Conservation (phyloP, 2,797 vertebrate species). For the Poecilia picta region DNA sequence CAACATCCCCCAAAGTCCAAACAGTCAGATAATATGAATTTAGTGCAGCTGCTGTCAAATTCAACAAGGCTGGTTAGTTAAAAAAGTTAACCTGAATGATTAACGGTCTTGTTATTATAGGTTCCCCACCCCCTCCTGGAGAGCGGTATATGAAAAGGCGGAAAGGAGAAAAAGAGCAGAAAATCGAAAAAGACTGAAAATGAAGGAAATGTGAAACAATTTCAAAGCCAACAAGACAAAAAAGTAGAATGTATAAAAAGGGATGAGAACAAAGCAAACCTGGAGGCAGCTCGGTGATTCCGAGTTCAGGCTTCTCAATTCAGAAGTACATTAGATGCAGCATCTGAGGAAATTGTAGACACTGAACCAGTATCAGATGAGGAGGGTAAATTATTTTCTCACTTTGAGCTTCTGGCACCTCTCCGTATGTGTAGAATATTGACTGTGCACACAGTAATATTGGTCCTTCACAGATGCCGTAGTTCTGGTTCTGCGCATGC, state of each 20-base stretch:
- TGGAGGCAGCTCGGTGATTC: neutral
- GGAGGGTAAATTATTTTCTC: neutral
- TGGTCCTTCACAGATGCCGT: no score
- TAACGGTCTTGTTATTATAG: conserved; percentile 73
- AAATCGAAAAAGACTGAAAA: conserved; percentile 37
- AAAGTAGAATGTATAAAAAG: conserved; percentile 14
- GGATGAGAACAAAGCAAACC: conserved; percentile 4
- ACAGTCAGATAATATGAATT: conserved; percentile 45
- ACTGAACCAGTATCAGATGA: neutral
- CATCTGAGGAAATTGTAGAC: neutral
- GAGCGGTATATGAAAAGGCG: conserved; percentile 59
- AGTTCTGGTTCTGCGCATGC: no score
- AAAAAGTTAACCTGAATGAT: conserved; percentile 70
- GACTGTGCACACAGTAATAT: no score
- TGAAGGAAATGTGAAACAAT: conserved; percentile 16
- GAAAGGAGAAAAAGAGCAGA: conserved; percentile 53
- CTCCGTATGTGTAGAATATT: no score
- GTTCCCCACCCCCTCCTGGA: conserved; percentile 56
- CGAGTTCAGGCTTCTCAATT: neutral
- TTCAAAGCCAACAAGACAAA: conserved; percentile 49
- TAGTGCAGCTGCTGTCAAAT: conserved; percentile 69
- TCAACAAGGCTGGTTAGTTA: conserved; percentile 70
- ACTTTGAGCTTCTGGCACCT: neutral
- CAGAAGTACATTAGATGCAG: neutral
- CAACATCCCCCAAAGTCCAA: conserved; percentile 26